phyloP scores from a whole-genome alignment of 2,797 vertebrate genomes.

The Cyclopterus lumpus region DNA sequence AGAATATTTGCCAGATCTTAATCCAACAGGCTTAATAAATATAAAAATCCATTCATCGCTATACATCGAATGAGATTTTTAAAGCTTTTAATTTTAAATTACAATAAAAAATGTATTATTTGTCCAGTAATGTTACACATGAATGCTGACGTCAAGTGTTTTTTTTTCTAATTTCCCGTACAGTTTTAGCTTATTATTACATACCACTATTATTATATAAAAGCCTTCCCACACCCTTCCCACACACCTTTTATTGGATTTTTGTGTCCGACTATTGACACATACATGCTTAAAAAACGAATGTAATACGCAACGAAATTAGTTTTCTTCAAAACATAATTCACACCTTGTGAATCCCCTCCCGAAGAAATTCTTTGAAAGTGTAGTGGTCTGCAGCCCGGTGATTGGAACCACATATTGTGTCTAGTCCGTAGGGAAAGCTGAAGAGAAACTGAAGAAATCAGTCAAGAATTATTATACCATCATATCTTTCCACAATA shows the following conservation, averaged over 20 bases:
- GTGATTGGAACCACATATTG: background rate
- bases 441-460: background rate
- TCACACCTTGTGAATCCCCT: background rate
- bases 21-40: constrained; percentile 5
- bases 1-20: constrained; percentile 8
- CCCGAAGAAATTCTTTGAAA: no score
- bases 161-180: background rate
- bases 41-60: background rate
- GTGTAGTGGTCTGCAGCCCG: background rate
- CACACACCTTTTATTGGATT: background rate
- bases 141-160: background rate
- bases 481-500: background rate
- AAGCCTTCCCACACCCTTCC: no score
- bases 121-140: background rate
- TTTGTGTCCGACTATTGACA: background rate
- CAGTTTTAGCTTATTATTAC: background rate
- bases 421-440: background rate
- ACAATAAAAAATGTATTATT: background rate
- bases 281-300: background rate
- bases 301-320: background rate
- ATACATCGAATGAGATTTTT: background rate
- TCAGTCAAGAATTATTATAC: background rate
- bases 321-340: background rate
- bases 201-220: background rate
- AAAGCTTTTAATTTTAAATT: background rate